Conservation (phyloP, 2,113 vertebrate species). For the Cariama cristata region DNA sequence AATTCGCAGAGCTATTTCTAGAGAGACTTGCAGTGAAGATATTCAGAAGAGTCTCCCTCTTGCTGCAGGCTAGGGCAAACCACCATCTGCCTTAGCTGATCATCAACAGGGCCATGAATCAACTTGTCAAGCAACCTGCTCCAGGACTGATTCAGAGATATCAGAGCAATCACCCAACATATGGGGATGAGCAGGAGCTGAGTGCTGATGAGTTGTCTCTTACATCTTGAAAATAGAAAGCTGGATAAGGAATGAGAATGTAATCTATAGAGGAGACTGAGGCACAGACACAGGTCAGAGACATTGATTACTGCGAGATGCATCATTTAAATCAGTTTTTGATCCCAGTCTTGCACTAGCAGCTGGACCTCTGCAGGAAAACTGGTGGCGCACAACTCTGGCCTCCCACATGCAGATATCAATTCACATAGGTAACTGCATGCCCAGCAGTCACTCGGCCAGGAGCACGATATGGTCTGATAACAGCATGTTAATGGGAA, state of each 20-base stretch:
- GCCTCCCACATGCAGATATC: not conserved
- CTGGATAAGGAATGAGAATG: not conserved
- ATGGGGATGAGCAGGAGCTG: not conserved
- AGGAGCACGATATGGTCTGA: too few species aligned
- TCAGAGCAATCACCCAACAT: not conserved
- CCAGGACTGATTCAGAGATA: not conserved
- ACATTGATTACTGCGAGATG: not conserved
- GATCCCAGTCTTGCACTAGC: not conserved
- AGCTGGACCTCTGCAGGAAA: not conserved
- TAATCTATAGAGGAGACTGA: not conserved
- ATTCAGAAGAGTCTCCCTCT: not conserved
- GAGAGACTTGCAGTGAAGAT: not conserved
- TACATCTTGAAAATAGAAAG: not conserved
- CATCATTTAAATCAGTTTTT: not conserved
- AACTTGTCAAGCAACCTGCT: not conserved
- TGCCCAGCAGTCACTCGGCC: not conserved
- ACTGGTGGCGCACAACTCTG: not conserved
- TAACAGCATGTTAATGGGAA: not conserved
- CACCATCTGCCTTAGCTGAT: not conserved
- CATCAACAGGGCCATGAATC: not conserved
- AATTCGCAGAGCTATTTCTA: not conserved
- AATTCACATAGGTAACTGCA: not conserved
- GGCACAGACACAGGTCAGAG: not conserved
- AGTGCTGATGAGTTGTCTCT: not conserved
- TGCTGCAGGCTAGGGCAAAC: not conserved